A percentile compares a stretch with the other conserved stretches of the same genome.
Conservation (phyloP, 2,888 invertebrate species). For the Philopedon plagiatum region DNA sequence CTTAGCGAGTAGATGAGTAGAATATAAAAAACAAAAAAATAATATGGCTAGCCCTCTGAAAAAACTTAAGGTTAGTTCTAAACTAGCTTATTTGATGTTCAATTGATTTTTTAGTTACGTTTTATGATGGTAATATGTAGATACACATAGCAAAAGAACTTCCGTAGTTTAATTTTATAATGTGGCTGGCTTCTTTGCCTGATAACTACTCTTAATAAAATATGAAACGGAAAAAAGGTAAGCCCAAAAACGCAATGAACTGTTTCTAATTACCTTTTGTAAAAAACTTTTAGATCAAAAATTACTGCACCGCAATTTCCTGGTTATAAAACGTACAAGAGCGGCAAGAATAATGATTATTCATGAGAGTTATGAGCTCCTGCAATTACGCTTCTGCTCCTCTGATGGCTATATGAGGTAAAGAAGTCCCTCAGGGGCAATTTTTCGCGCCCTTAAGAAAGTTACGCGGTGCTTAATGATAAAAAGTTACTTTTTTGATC, state of each 20-base stretch:
- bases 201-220: too few relatives aligned
- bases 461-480: constrained; percentile 38
- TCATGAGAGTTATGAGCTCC: constrained; percentile 50
- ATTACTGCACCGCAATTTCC: constrained; percentile 31
- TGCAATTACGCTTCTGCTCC: constrained; percentile 44
- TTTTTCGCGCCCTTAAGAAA: constrained; percentile 44
- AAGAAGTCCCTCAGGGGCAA: constrained; percentile 32
- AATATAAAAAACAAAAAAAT: too few relatives aligned
- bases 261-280: constrained; percentile 44
- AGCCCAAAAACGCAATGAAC: not conserved
- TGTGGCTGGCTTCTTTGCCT: too few relatives aligned
- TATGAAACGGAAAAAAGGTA: too few relatives aligned
- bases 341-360: constrained; percentile 47
- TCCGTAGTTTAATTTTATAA: too few relatives aligned
- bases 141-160: too few relatives aligned
- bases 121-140: too few relatives aligned
- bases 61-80: too few relatives aligned
- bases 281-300: constrained; percentile 41
- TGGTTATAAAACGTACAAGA: constrained; percentile 39
- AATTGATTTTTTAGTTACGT: too few relatives aligned
- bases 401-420: constrained; percentile 37
- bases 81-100: too few relatives aligned
- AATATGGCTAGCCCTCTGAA: too few relatives aligned
- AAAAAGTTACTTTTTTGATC: constrained; percentile 32
- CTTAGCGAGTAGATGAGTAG: too few relatives aligned